Evolutionary conservation across 1,140 invertebrate genomes (phyloP).

Genomic region (Drosophila virilis): DNA sequence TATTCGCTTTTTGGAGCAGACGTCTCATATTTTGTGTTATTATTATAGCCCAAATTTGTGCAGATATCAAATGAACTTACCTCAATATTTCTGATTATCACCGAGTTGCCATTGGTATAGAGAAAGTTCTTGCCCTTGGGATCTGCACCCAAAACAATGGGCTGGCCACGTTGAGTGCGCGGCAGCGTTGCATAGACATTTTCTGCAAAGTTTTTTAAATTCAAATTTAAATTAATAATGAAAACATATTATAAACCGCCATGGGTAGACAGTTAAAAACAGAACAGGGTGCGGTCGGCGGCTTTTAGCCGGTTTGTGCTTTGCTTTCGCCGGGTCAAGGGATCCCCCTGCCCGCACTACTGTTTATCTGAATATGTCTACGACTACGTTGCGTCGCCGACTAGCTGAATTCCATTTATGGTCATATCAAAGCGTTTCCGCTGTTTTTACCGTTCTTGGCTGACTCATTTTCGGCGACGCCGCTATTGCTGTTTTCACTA

Average conservation of each 20-base stretch:
- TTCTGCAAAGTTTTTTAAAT: constrained; percentile 87
- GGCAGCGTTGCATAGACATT: constrained; percentile 96
- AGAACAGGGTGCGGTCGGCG: constrained; percentile 62
- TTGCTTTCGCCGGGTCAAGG: constrained; percentile 27
- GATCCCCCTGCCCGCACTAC: not conserved
- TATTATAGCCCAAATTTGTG: constrained; percentile 15
- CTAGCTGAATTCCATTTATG: constrained; percentile 64
- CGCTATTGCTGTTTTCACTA: constrained; percentile 9
- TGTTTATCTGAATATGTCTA: constrained; percentile 37
- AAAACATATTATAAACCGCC: not conserved
- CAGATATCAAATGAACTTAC: constrained; percentile 85
- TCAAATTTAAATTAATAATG: constrained; percentile 17
- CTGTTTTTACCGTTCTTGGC: constrained; percentile 70
- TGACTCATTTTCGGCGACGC: constrained; percentile 62
- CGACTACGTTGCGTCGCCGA: constrained; percentile 8
- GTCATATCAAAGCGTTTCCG: constrained; percentile 72
- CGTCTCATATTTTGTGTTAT: constrained; percentile 37
- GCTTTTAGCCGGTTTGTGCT: constrained; percentile 27
- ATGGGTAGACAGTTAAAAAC: constrained; percentile 1
- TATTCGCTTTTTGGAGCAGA: constrained; percentile 59
- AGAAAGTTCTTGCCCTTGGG: constrained; percentile 99
- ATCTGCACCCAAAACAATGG: constrained; percentile 96
- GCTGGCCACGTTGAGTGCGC: constrained; percentile 95
- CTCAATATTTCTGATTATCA: constrained; percentile 98
- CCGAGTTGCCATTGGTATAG: constrained; percentile 98